Evolutionary conservation across 2,113 vertebrate genomes (phyloP).

Genomic region (Fulmarus glacialis): DNA sequence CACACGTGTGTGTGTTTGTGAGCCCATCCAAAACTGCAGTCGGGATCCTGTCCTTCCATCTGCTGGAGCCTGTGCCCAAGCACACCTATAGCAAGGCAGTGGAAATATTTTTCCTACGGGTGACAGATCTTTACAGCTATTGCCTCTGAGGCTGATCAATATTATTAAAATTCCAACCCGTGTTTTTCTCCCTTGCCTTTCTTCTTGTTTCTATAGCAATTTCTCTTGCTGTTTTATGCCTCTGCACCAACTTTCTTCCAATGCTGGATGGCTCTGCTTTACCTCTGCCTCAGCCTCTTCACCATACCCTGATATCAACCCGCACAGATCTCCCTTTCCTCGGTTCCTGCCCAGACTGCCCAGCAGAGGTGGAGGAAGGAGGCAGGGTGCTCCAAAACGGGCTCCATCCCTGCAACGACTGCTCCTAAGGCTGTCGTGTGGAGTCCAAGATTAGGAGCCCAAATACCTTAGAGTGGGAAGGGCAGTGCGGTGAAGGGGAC

Average conservation of each 20-base stretch:
- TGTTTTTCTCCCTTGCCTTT: constrained; percentile 4
- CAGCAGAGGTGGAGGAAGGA: background rate
- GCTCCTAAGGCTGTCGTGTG: background rate
- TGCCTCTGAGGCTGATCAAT: constrained; percentile 18
- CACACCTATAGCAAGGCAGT: background rate
- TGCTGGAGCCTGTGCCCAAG: background rate
- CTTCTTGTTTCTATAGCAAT: constrained; percentile 15
- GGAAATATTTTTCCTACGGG: background rate
- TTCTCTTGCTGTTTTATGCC: background rate
- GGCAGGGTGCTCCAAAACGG: background rate
- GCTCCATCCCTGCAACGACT: background rate
- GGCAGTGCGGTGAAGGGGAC: background rate
- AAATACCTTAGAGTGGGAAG: background rate
- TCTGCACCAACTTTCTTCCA: background rate
- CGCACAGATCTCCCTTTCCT: fast-evolving
- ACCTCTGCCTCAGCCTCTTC: background rate
- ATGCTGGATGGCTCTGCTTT: background rate
- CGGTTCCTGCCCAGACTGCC: fast-evolving
- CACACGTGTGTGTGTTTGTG: background rate
- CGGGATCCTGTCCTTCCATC: background rate
- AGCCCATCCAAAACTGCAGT: background rate
- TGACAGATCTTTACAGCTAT: background rate
- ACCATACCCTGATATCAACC: fast-evolving
- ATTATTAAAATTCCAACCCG: background rate
- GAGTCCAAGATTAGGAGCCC: background rate